A percentile compares a stretch with the other conserved stretches of the same genome.
These are phyloP conservation scores for Drosophila triauraria DNA, from an alignment of 1,140 invertebrate species.

Conservation along the genomic window DNA sequence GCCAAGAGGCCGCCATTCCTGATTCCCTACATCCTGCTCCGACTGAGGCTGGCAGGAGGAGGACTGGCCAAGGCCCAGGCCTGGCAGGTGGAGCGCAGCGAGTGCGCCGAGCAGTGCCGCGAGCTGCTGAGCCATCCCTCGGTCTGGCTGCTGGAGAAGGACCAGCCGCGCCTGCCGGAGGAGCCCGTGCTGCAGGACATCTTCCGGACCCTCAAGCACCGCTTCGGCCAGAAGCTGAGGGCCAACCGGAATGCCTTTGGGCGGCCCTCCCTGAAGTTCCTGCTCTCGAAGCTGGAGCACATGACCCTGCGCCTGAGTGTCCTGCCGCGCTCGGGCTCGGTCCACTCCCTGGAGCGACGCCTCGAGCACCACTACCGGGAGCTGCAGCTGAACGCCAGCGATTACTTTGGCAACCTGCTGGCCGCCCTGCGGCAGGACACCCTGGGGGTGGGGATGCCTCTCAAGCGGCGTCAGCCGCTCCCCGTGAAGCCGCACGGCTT, in stretches of 20 bases:
- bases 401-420: slow-evolving; percentile 52
- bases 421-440: slow-evolving; percentile 1
- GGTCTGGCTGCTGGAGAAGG: slow-evolving; percentile 47
- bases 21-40: slow-evolving; percentile 26
- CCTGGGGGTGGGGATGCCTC: too few relatives aligned
- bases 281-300: slow-evolving; percentile 37
- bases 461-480: not conserved
- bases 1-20: not conserved
- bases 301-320: slow-evolving; percentile 52
- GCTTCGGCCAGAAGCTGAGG: slow-evolving; percentile 23
- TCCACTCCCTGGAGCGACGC: not conserved
- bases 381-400: slow-evolving; percentile 19
- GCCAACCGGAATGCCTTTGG: slow-evolving; percentile 46
- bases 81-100: slow-evolving; percentile 5
- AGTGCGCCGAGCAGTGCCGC: slow-evolving; percentile 48
- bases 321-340: slow-evolving; percentile 23
- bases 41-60: slow-evolving; percentile 8
- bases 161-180: slow-evolving; percentile 1
- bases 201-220: slow-evolving; percentile 43
- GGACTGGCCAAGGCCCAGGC: not conserved
- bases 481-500: slow-evolving; percentile 16
- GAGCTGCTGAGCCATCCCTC: slow-evolving; percentile 51
- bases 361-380: slow-evolving; percentile 28
- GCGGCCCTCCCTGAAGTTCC: not conserved
- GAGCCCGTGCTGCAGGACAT: slow-evolving; percentile 26